Conservation (phyloP, 2,888 invertebrate genomes). For the Cheilosia vernalis region DNA sequence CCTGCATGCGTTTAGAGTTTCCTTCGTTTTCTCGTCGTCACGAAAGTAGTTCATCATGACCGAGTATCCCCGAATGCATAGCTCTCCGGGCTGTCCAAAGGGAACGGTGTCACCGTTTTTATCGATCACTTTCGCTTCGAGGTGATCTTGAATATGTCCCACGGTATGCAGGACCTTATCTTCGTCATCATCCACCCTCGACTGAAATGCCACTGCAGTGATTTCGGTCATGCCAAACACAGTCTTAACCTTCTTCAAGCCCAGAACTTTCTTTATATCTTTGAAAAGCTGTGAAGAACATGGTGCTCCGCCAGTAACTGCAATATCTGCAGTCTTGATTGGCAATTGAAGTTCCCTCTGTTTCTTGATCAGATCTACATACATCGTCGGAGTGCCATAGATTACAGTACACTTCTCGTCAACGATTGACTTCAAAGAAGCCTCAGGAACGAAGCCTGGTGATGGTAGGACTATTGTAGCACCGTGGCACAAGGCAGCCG, state of each 20-base stretch:
- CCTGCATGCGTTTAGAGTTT: slow-evolving; percentile 85
- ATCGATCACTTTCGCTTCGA: slow-evolving; percentile 85
- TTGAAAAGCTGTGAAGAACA: slow-evolving; percentile 86
- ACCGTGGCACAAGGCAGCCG: slow-evolving; percentile 85
- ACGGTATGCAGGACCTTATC: slow-evolving; percentile 83
- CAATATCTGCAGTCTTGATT: slow-evolving; percentile 84
- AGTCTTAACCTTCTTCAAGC: slow-evolving; percentile 83
- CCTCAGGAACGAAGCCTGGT: slow-evolving; percentile 85
- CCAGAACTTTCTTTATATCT: slow-evolving; percentile 83
- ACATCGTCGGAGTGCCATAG: slow-evolving; percentile 93
- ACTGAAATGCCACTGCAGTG: slow-evolving; percentile 84
- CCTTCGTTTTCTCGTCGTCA: slow-evolving; percentile 87
- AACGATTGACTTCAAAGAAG: slow-evolving; percentile 86
- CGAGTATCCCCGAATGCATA: slow-evolving; percentile 87
- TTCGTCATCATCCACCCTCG: slow-evolving; percentile 82
- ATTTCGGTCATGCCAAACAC: slow-evolving; percentile 85
- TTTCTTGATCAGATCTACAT: slow-evolving; percentile 87
- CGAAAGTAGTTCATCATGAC: slow-evolving; percentile 89
- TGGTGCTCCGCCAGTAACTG: slow-evolving; percentile 88
- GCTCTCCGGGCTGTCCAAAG: slow-evolving; percentile 87
- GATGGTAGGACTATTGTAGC: slow-evolving; percentile 85
- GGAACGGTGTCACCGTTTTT: slow-evolving; percentile 86
- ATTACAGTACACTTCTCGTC: slow-evolving; percentile 88
- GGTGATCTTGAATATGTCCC: slow-evolving; percentile 84
- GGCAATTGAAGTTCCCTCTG: slow-evolving; percentile 83